Evolutionary conservation across 2,888 invertebrate genomes (phyloP).

Genomic region (Pammene fasciana): DNA sequence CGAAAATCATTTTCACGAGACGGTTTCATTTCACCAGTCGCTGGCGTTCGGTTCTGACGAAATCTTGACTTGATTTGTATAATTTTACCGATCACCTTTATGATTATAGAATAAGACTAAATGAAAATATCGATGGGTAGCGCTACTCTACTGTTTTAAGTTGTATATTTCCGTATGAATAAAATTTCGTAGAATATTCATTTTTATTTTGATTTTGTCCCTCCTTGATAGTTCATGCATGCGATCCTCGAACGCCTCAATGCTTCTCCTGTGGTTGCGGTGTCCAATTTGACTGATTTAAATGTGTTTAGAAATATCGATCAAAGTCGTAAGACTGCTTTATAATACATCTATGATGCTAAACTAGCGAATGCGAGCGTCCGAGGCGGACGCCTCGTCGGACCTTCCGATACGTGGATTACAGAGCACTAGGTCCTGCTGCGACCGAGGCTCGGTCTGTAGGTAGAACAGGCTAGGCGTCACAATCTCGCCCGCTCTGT

Average conservation of each 20-base stretch:
- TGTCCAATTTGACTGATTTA: slow-evolving; percentile 5
- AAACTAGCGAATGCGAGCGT: slow-evolving; percentile 19
- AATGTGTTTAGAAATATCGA: neutral
- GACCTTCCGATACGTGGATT: slow-evolving; percentile 9
- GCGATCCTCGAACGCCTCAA: slow-evolving; percentile 23
- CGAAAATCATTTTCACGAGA: slow-evolving; percentile 28
- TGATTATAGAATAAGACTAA: slow-evolving; percentile 26
- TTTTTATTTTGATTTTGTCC: slow-evolving; percentile 36
- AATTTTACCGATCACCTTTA: slow-evolving; percentile 30
- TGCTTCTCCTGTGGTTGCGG: slow-evolving; percentile 38
- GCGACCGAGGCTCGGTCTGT: slow-evolving; percentile 19
- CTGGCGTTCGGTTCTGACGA: slow-evolving; percentile 1
- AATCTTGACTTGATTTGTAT: slow-evolving; percentile 36
- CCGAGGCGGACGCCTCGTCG: slow-evolving; percentile 1
- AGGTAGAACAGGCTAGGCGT: slow-evolving; percentile 26
- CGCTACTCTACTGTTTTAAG: slow-evolving; percentile 38
- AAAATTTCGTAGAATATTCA: slow-evolving; percentile 36
- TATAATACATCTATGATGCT: neutral
- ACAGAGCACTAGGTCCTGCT: slow-evolving; percentile 12
- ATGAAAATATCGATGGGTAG: slow-evolving; percentile 27
- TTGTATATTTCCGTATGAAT: slow-evolving; percentile 40
- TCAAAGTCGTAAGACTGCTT: slow-evolving; percentile 20
- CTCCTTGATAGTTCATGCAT: slow-evolving; percentile 33
- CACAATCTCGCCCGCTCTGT: slow-evolving; percentile 29
- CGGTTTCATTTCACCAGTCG: slow-evolving; percentile 34